Percentiles rank a stretch among this genome's conserved stretches.
These are phyloP conservation scores for Gambusia holbrooki DNA, from an alignment of 2,113 vertebrate species.

Conservation along the genomic window DNA sequence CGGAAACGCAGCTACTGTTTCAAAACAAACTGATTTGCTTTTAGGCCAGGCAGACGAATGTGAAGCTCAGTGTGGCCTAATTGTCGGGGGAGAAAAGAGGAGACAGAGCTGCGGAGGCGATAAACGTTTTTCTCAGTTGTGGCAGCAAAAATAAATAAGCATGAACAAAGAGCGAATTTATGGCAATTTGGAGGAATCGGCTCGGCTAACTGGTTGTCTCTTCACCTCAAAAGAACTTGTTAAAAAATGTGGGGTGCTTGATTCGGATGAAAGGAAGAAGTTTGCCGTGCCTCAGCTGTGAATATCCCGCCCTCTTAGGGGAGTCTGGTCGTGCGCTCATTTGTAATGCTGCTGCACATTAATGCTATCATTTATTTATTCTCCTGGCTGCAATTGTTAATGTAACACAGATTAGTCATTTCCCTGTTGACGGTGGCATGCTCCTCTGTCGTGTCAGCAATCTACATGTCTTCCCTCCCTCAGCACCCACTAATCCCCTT, in stretches of 20 bases:
- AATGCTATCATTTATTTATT: slow-evolving; percentile 2
- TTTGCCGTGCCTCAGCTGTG: slow-evolving; percentile 33
- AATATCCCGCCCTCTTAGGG: slow-evolving; percentile 31
- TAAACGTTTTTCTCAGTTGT: slow-evolving; percentile 54
- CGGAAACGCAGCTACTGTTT: slow-evolving; percentile 5
- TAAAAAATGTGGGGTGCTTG: slow-evolving; percentile 46
- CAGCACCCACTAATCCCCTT: neutral
- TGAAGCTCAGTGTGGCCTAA: slow-evolving; percentile 41
- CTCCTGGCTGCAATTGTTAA: neutral
- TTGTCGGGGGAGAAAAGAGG: slow-evolving; percentile 35
- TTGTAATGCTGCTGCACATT: neutral
- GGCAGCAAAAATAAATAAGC: slow-evolving; percentile 51
- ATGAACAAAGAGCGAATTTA: slow-evolving; percentile 58
- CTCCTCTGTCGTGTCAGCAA: neutral
- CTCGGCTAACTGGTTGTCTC: slow-evolving; percentile 50
- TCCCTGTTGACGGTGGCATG: neutral
- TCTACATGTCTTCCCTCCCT: neutral
- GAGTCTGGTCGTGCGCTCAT: slow-evolving; percentile 16
- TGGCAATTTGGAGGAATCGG: slow-evolving; percentile 53
- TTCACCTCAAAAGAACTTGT: slow-evolving; percentile 50
- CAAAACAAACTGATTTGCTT: slow-evolving; percentile 56
- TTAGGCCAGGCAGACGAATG: slow-evolving; percentile 46
- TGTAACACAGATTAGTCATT: neutral
- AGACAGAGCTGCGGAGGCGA: slow-evolving; percentile 24
- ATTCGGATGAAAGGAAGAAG: slow-evolving; percentile 51